Conservation (phyloP, 2,888 invertebrate species). For the Ormyrus labotus region DNA sequence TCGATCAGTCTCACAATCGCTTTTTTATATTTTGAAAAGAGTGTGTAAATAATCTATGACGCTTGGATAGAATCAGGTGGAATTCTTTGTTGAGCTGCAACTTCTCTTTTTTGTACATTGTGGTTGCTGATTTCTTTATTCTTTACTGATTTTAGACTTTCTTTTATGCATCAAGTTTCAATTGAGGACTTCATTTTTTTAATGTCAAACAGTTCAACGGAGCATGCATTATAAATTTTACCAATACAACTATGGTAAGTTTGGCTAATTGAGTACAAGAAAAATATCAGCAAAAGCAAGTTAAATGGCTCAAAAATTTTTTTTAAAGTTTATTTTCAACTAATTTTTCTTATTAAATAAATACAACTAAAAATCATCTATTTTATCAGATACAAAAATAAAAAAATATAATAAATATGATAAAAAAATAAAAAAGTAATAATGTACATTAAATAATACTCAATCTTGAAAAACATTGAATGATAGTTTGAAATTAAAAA, state of each 20-base stretch:
- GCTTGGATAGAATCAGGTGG: conserved; percentile 43
- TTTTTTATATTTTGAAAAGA: conserved; percentile 60
- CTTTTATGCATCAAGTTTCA: conserved; percentile 7
- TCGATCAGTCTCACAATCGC: conserved; percentile 75
- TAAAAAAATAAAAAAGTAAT: background rate
- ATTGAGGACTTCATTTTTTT: background rate
- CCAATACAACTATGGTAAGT: too few species aligned
- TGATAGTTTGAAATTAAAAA: conserved; percentile 22
- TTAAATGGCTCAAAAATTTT: conserved; percentile 5
- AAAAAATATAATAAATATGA: conserved; percentile 1
- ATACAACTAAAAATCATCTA: background rate
- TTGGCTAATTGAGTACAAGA: background rate
- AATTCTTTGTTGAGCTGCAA: conserved; percentile 54
- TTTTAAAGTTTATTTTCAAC: background rate
- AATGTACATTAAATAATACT: background rate
- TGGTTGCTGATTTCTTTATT: conserved; percentile 6
- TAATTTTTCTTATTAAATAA: background rate
- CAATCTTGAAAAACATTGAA: conserved; percentile 1
- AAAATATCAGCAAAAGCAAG: background rate
- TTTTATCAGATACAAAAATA: conserved; percentile 1
- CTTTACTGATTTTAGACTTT: background rate
- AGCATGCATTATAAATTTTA: background rate
- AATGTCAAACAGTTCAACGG: conserved; percentile 20
- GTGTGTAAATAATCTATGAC: conserved; percentile 59
- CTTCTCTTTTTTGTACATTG: conserved; percentile 50